phyloP scores from a whole-genome alignment of 1,140 invertebrate species.

The Drosophila funebris region DNA sequence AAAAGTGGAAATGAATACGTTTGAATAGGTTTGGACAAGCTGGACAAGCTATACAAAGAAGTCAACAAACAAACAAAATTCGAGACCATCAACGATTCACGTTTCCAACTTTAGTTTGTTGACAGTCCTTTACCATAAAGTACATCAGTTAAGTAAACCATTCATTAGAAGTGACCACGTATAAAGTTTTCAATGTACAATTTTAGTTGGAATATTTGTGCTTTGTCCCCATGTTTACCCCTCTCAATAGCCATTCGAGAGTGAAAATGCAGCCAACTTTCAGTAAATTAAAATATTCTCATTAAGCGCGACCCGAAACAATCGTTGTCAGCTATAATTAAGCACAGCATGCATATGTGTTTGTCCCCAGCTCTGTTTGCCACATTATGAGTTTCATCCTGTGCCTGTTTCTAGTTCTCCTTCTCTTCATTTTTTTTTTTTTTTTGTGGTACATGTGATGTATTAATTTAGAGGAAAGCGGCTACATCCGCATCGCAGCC shows the following conservation, averaged over 20 bases:
- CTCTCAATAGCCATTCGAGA: background rate
- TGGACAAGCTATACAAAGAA: too few relatives aligned
- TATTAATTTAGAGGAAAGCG: conserved; percentile 71
- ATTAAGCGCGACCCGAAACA: conserved; percentile 66
- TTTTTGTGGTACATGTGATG: conserved; percentile 59
- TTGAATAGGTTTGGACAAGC: conserved; percentile 71
- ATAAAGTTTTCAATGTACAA: too few relatives aligned
- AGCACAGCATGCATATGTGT: conserved; percentile 32
- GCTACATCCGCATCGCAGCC: conserved; percentile 7
- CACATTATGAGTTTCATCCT: background rate
- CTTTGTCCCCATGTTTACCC: background rate
- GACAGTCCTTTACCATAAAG: background rate
- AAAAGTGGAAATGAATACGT: conserved; percentile 55
- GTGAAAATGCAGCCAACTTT: conserved; percentile 6
- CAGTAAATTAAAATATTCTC: conserved; percentile 60
- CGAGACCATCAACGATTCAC: conserved; percentile 50
- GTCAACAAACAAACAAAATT: too few relatives aligned
- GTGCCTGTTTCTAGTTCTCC: background rate
- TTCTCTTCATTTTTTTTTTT: conserved; percentile 4
- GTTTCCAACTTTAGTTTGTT: background rate
- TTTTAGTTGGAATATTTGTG: conserved; percentile 16
- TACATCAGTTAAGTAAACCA: too few relatives aligned
- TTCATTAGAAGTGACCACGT: conserved; percentile 1
- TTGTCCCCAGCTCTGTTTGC: conserved; percentile 22
- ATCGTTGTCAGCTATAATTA: conserved; percentile 64